A percentile compares a stretch with the other conserved stretches of the same genome.
phyloP scores from a whole-genome alignment of 2,797 vertebrate genomes.

The Hirundo rustica region DNA sequence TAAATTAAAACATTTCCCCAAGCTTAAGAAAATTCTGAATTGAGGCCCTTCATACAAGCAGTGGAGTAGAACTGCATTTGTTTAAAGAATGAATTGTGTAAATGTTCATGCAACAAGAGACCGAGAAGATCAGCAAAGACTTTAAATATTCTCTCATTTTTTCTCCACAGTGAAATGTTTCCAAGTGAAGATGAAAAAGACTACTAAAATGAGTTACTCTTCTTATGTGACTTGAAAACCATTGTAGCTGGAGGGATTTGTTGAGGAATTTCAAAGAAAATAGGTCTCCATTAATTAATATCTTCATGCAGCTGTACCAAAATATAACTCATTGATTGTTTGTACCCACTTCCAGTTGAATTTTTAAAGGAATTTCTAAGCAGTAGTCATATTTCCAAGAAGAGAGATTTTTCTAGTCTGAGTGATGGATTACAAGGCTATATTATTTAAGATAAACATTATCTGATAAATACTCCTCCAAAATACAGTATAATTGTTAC shows the following conservation, averaged over 20 bases:
- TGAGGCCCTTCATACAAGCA: not conserved
- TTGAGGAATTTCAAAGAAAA: not conserved
- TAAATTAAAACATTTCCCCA: not conserved
- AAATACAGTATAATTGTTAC: not conserved
- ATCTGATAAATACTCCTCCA: not conserved
- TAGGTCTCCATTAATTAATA: not conserved
- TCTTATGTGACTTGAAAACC: not conserved
- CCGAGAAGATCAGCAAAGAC: not conserved
- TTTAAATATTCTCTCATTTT: not conserved
- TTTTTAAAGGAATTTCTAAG: not conserved
- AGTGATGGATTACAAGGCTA: not conserved
- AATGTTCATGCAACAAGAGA: not conserved
- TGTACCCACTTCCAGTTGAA: not conserved
- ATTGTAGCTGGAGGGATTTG: not conserved
- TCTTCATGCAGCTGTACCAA: not conserved
- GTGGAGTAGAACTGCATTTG: not conserved
- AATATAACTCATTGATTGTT: not conserved
- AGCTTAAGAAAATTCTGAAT: not conserved
- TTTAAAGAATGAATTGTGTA: not conserved
- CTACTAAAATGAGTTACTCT: not conserved
- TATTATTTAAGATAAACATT: not conserved
- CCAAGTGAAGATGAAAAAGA: not conserved
- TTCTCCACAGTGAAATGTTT: not conserved
- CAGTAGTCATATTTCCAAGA: not conserved
- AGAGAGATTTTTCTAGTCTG: not conserved